phyloP scores from a whole-genome alignment of 2,888 invertebrate species.

The Alitta virens region DNA sequence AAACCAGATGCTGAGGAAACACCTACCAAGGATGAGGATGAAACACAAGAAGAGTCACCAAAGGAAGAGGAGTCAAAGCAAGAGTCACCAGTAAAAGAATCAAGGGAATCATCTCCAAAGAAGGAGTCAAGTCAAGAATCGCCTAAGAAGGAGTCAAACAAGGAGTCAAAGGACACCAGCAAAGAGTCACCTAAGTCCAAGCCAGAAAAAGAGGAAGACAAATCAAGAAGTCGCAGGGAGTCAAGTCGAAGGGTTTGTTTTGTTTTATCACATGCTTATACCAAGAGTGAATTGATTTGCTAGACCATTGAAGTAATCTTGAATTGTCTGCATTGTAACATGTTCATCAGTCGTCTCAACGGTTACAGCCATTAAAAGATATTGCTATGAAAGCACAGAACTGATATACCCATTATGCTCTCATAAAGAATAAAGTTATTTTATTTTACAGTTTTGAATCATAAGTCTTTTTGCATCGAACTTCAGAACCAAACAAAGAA shows the following conservation, averaged over 20 bases:
- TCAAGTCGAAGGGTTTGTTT: neutral
- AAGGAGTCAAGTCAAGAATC: neutral
- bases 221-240: constrained; percentile 6
- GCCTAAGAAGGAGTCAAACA: constrained; percentile 2
- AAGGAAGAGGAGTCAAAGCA: neutral
- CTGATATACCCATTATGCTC: no score
- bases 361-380: no score
- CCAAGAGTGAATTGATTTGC: no score
- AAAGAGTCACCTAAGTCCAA: neutral
- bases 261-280: no score
- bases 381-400: no score
- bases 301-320: no score
- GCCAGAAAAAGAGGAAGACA: constrained; percentile 7
- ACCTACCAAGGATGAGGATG: neutral
- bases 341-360: no score
- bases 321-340: no score
- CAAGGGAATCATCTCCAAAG: constrained; percentile 15
- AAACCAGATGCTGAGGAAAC: neutral
- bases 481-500: no score
- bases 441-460: no score
- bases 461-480: no score
- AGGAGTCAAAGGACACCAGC: constrained; percentile 9
- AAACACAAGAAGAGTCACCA: constrained; percentile 2
- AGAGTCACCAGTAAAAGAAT: neutral
- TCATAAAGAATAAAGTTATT: no score